Conservation (phyloP, 1,140 invertebrate genomes). For the Cotesia glomerata region DNA sequence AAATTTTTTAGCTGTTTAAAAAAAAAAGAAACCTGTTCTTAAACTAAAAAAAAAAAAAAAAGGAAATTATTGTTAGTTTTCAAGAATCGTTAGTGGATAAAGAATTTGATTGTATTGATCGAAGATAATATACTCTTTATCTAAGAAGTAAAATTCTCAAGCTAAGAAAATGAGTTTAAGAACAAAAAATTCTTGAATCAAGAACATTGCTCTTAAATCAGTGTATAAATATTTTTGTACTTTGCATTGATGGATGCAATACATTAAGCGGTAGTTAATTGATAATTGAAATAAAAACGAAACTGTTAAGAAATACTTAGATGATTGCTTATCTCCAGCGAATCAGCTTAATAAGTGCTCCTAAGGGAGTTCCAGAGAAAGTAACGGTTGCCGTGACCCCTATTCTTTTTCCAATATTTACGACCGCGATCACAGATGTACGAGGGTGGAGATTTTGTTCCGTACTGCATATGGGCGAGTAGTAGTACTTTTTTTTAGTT, state of each 20-base stretch:
- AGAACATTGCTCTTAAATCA: too few relatives aligned
- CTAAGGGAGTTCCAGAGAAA: conserved; percentile 51
- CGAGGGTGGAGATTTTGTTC: conserved; percentile 48
- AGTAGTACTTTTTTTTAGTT: not conserved
- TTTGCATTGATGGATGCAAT: not conserved
- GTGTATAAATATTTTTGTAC: too few relatives aligned
- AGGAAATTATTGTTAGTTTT: too few relatives aligned
- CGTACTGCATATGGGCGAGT: not conserved
- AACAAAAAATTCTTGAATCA: too few relatives aligned
- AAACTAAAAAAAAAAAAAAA: too few relatives aligned
- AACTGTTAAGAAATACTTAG: conserved; percentile 56
- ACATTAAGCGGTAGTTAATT: not conserved
- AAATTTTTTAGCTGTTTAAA: too few relatives aligned
- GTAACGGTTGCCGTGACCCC: conserved; percentile 25
- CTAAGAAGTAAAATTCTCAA: too few relatives aligned
- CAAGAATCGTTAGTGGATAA: too few relatives aligned
- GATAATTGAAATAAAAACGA: conserved; percentile 36
- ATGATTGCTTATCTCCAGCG: conserved; percentile 55
- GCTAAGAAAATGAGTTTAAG: too few relatives aligned
- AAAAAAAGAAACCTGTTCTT: too few relatives aligned
- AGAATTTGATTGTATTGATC: too few relatives aligned
- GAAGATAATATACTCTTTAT: too few relatives aligned
- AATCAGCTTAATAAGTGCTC: conserved; percentile 59
- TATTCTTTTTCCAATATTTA: conserved; percentile 55
- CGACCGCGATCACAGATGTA: conserved; percentile 51